Conservation (phyloP, 2,888 invertebrate species). For the Busseola fusca region DNA sequence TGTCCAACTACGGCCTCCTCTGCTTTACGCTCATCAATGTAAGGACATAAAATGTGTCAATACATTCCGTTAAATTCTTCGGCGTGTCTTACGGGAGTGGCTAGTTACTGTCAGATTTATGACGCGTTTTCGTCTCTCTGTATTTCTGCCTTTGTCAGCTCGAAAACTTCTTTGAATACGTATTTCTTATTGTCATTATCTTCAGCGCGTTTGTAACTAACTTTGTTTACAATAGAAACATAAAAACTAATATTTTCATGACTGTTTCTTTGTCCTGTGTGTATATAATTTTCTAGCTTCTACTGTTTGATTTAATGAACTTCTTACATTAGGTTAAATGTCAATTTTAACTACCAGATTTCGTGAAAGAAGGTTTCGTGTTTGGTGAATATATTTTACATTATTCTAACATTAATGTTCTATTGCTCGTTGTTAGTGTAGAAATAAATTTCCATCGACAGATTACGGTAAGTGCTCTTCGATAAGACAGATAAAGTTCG, state of each 20-base stretch:
- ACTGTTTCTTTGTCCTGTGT: slow-evolving; percentile 30
- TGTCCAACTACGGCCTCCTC: slow-evolving; percentile 61
- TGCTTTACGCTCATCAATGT: slow-evolving; percentile 81
- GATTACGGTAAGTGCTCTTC: slow-evolving; percentile 77
- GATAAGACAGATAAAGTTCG: slow-evolving; percentile 78
- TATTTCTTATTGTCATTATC: slow-evolving; percentile 68
- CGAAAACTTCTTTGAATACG: slow-evolving; percentile 60
- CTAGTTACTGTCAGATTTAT: slow-evolving; percentile 78
- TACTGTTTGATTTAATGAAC: slow-evolving; percentile 56
- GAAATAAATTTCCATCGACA: slow-evolving; percentile 75
- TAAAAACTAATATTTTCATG: slow-evolving; percentile 52
- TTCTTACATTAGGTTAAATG: slow-evolving; percentile 38
- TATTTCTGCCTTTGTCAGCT: slow-evolving; percentile 68
- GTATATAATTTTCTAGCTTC: slow-evolving; percentile 38
- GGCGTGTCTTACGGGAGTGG: slow-evolving; percentile 70
- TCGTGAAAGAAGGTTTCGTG: slow-evolving; percentile 55
- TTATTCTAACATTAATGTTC: slow-evolving; percentile 64
- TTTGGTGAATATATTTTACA: slow-evolving; percentile 61
- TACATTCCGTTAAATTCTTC: slow-evolving; percentile 77
- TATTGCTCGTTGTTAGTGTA: slow-evolving; percentile 63
- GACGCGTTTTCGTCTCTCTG: slow-evolving; percentile 71
- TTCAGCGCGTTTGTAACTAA: slow-evolving; percentile 42
- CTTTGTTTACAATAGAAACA: slow-evolving; percentile 60
- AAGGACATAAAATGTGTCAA: slow-evolving; percentile 80
- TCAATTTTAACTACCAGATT: slow-evolving; percentile 49